Evolutionary conservation across 2,113 vertebrate species (phyloP), one percentile per base, ranked within the genome.

Genomic region (Butorides virescens): DNA sequence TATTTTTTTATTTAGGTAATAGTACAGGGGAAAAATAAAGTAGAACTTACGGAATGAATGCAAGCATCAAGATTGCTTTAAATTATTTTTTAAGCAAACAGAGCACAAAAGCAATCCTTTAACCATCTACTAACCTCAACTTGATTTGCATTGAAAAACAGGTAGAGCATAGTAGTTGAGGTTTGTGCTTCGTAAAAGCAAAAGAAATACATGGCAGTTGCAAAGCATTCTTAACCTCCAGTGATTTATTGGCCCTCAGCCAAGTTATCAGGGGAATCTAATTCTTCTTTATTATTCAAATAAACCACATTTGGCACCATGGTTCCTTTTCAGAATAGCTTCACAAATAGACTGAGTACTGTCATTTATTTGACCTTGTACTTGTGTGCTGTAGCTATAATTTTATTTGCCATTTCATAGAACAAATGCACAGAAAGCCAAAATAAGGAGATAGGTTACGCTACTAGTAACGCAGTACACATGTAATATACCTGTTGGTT

Each of bases 251-350:
- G 98, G 98, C 97, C 96, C 98, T 98, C 97, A 92, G 98, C 98
- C 98, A 98, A 98, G 98, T 98, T 98, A 98, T 98, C 98, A 98
- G 98, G 98, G 97, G 98, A 98, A 98, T 97, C 98, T 97, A 97
- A 98, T 98, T 98, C 98, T 98, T 98, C 98, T 98, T 98, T 98
- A 98, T 98, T 98, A 98, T 98, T 98, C 98, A 98, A 98, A 98
- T 98, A 98, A 98, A 98, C 98, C 98, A 98, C 98, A 98, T 99
- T 99, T 99, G 98, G 98, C 99, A 99, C 99, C 98, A 97, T 97
- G 98, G 97, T 98, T 98, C 98, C 97, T 98, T 98, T 98, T 98
- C 97, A 98, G 97, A 98, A 98, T 98, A 97, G 98, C 98, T 98
- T 98, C 98, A 98, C 98, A 98, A 98, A 99, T 98, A 98, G 98